phyloP scores from a whole-genome alignment of 2,797 vertebrate species.

The Anguilla anguilla region DNA sequence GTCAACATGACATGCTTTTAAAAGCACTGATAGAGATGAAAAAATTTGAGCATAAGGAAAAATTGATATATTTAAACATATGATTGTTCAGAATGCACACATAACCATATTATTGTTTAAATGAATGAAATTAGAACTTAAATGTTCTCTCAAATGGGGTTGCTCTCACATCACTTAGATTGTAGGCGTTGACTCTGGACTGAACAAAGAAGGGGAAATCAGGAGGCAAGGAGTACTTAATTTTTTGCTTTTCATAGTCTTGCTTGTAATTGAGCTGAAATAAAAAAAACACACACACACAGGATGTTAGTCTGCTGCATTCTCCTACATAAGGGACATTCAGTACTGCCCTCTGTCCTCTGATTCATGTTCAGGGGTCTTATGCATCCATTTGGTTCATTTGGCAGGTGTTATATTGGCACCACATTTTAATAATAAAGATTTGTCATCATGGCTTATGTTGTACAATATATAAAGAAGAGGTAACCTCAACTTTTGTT shows the following conservation, averaged over 20 bases:
- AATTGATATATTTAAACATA: neutral
- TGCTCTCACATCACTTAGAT: conserved; percentile 87
- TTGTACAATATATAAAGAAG: no score
- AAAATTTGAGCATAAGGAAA: neutral
- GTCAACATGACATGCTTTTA: neutral
- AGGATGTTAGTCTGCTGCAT: neutral
- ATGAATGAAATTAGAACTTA: neutral
- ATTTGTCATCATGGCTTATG: conserved; percentile 63
- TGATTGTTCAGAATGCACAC: neutral
- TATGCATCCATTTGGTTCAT: conserved; percentile 43
- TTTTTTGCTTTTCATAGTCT: conserved; percentile 81
- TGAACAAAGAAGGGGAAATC: conserved; percentile 89
- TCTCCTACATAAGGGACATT: neutral
- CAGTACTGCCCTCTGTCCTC: neutral
- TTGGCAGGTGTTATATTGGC: conserved; percentile 66
- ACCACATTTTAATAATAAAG: conserved; percentile 52
- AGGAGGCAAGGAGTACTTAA: conserved; percentile 77
- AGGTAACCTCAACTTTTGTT: conserved; percentile 52
- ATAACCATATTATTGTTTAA: neutral
- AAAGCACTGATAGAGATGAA: neutral
- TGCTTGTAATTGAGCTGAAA: conserved; percentile 90
- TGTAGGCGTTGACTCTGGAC: conserved; percentile 88
- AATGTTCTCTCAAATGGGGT: neutral
- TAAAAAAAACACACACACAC: conserved; percentile 23
- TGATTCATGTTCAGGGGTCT: neutral